Evolutionary conservation across 2,888 invertebrate genomes (phyloP), one percentile per base, ranked within the genome.

Genomic region (Pterostichus madidus): DNA sequence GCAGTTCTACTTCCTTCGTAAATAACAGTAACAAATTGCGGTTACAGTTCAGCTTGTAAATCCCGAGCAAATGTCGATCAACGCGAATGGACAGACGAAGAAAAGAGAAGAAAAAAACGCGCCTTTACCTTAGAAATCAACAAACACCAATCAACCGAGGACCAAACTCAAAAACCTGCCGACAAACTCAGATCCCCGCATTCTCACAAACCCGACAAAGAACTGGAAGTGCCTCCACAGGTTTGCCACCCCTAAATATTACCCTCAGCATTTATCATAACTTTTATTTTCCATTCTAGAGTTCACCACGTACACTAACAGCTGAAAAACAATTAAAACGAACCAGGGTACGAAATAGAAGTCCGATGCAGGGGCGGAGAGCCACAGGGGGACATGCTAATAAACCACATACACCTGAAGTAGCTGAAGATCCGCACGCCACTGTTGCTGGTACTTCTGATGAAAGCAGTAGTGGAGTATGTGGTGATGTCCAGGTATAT

Each of bases 111-210:
- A 84, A 93, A 94, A 87, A 94, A 94, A 90, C 94, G 94, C 87
- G 94, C 94, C 24, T 96, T 96, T 89, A 95, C 94, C 64, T 90
- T 96, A 84, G 96, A 96, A 87, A 93, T 96, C 90, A 91, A 94
- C 80, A 91, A 93, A 89, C 90, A 93, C 85, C 91, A 93, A 49
- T 44, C 79, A 32, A 77, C 80, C 5, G 83, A 79, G 75, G 78
- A 79, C 79, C 80, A 83, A 79, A 61, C 46, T 13, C 68, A 39
- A 80, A 77, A 84, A 24, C 83, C 80, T n/a, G 49, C 31, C 56
- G 85, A 83, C 10, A 78, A 71, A 73, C 68, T 52, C 8, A 78
- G 73, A 13, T 73, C 78, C 5, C 73, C 83, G 13, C 39, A 76
- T 15, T 53, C 49, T 11, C 52, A 64, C 10, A 71, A 44, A 44